Base-by-base conservation (phyloP, 2,888 invertebrate species). In the Schrankia costaestrigalis region DNA sequence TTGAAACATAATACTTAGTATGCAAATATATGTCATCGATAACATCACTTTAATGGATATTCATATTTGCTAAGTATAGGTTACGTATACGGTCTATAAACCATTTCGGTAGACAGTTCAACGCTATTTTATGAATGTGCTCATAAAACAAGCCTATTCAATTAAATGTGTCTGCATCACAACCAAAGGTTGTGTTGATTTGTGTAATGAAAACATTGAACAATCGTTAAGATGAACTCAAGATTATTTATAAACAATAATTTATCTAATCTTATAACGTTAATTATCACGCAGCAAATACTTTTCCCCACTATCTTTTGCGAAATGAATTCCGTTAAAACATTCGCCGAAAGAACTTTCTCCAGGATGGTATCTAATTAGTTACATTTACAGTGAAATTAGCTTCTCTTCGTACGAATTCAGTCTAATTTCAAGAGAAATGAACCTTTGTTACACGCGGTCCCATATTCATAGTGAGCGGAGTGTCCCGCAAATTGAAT, bases 401-500 rank as follows among this genome's bases (percentile, higher is more conserved):
- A 65, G 57, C 61, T 53, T 53, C 52, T 53, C 44, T 46, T 43
- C 50, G 49, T 49, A 52, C 52, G 36, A 48, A 69, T 65, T 66
- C 48, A 54, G 56, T 50, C 64, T 71, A 70, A 73, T 77, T 81
- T 61, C 47, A 48, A 64, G 57, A 75, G 68, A 78, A 80, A 72
- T 66, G 69, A 71, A 74, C 70, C 76, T 77, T 78, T 78, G 81
- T 82, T 76, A 71, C 62, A 59, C 61, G 65, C 63, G 59, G 48
- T 56, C 51, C 66, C 71, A 78, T 77, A 72, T 76, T 74, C 75
- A 75, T 78, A 77, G 75, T 56, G 65, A 61, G 71, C 63, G 46
- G 70, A 63, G 67, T 65, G 63, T 64, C 56, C 67, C 73, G 71
- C 78, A 83, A 86, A 86, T 86, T 84, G 83, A 78, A 77, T 78